Evolutionary conservation across 2,113 vertebrate species (phyloP).

Genomic region (Pycnonotus jocosus): DNA sequence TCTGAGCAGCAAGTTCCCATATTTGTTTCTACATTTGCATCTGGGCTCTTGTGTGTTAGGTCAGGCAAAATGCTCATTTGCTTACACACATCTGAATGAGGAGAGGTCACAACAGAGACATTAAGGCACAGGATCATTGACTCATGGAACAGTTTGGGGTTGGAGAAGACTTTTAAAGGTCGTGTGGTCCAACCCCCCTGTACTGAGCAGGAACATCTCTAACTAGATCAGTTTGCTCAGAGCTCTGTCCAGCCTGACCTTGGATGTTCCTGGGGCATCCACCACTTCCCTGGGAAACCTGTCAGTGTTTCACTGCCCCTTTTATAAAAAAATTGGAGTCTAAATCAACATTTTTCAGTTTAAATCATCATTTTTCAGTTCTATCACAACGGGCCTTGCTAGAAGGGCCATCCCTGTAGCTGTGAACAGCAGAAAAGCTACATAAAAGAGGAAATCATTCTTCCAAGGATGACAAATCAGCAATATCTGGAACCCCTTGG

Average conservation of each 20-base stretch:
- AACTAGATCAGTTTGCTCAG: not conserved
- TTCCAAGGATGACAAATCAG: not conserved
- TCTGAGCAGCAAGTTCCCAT: not conserved
- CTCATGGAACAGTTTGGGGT: not conserved
- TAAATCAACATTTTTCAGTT: not conserved
- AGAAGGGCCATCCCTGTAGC: not conserved
- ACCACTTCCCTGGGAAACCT: not conserved
- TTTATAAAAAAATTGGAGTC: not conserved
- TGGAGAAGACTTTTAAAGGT: not conserved
- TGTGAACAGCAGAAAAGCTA: not conserved
- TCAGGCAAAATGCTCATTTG: not conserved
- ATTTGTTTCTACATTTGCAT: not conserved
- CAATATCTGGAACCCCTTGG: rapidly evolving
- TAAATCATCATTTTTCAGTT: not conserved
- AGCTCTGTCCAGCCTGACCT: not conserved
- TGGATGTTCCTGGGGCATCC: not conserved
- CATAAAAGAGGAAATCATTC: not conserved
- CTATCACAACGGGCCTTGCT: not conserved
- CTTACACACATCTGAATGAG: not conserved
- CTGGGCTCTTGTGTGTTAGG: not conserved
- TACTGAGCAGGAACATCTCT: not conserved
- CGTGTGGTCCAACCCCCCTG: not conserved
- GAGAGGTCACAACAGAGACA: not conserved
- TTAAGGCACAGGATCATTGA: not conserved
- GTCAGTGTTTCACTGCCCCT: not conserved